phyloP scores from a whole-genome alignment of 30 jellyfish, hydroid and myxozoan genomes.

The Pseudorhiza aurosa region DNA sequence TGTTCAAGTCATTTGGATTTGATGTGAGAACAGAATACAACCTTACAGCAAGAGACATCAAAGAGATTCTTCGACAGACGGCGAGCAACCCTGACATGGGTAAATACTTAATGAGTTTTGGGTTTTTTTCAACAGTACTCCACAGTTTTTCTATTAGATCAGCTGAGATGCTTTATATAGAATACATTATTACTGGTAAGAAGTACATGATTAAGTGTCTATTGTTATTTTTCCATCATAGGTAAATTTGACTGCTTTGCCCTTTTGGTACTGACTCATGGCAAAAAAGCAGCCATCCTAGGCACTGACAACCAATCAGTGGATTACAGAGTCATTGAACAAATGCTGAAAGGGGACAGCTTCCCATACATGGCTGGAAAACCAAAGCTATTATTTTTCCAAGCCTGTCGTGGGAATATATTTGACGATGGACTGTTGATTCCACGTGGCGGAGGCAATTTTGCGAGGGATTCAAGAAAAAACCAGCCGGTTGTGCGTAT shows the following conservation, averaged over 20 bases:
- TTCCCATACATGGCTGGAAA: conserved; percentile 51
- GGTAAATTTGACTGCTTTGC: conserved; percentile 68
- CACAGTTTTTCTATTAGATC: background rate
- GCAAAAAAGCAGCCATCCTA: conserved; percentile 39
- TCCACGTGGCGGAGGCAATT: conserved; percentile 31
- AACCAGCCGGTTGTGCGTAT: background rate
- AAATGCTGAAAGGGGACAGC: conserved; percentile 37
- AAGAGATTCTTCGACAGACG: background rate
- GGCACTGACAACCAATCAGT: conserved; percentile 57
- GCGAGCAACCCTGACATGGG: conserved; percentile 8
- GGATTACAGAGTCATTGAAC: conserved; percentile 13
- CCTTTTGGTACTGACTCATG: conserved; percentile 62
- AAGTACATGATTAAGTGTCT: no score
- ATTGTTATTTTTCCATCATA: background rate
- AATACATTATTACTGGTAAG: no score
- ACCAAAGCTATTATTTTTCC: conserved; percentile 63
- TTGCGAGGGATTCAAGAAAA: background rate
- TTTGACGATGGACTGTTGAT: conserved; percentile 29
- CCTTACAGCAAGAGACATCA: background rate
- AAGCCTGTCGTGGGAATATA: conserved; percentile 70
- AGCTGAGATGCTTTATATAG: no score
- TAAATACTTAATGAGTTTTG: background rate
- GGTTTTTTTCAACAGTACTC: background rate
- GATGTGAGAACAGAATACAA: background rate
- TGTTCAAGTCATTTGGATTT: conserved; percentile 52